phyloP scores from a whole-genome alignment of 2,888 invertebrate species.

The Athetis lepigone region DNA sequence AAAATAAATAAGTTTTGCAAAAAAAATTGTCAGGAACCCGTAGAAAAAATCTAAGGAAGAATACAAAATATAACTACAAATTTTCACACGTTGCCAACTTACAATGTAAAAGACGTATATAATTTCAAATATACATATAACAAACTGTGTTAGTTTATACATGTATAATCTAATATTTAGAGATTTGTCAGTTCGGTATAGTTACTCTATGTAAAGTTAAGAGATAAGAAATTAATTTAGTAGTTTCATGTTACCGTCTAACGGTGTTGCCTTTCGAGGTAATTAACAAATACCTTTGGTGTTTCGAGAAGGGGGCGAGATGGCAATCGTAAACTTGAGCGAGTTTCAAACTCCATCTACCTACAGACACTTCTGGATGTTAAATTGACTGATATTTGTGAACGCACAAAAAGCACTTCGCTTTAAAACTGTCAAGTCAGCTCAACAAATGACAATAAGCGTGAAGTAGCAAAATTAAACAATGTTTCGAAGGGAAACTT shows the following conservation, averaged over 20 bases:
- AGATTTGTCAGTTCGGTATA: constrained; percentile 62
- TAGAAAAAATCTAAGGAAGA: constrained; percentile 27
- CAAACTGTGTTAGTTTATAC: constrained; percentile 27
- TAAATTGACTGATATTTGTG: constrained; percentile 45
- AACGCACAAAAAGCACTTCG: constrained; percentile 49
- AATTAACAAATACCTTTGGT: constrained; percentile 75
- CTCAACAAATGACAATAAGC: constrained; percentile 80
- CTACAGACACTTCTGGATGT: constrained; percentile 41
- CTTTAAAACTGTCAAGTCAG: constrained; percentile 78
- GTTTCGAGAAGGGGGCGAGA: constrained; percentile 54
- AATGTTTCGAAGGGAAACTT: constrained; percentile 65
- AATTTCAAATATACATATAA: constrained; percentile 22
- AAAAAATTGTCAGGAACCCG: constrained; percentile 2
- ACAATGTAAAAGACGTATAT: constrained; percentile 28
- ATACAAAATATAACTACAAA: constrained; percentile 38
- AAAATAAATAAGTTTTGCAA: not conserved
- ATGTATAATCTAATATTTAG: constrained; percentile 64
- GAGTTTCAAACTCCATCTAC: constrained; percentile 47
- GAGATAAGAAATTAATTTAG: constrained; percentile 69
- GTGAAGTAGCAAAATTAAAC: constrained; percentile 82
- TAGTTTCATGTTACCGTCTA: constrained; percentile 68
- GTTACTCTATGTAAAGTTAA: constrained; percentile 62
- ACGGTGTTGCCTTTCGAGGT: constrained; percentile 64
- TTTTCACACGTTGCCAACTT: constrained; percentile 50
- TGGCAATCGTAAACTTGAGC: constrained; percentile 73